These are phyloP conservation scores for Sibirionetta formosa DNA, from an alignment of 2,797 vertebrate species.

Conservation along the genomic window DNA sequence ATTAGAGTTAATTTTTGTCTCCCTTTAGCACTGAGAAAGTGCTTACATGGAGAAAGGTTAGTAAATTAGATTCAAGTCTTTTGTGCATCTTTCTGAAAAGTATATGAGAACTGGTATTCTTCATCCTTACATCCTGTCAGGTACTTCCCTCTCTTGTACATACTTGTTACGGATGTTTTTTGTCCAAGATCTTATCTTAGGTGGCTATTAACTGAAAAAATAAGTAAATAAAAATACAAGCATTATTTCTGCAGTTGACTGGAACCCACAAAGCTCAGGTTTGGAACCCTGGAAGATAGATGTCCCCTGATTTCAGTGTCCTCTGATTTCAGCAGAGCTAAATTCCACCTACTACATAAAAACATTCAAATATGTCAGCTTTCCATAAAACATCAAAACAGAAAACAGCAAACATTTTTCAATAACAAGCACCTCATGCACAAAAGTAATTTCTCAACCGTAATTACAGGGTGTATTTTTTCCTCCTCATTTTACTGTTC, in stretches of 20 bases:
- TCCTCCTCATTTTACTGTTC: not conserved
- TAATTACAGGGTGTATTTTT: not conserved
- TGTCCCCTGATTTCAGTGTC: not conserved
- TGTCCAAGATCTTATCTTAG: not conserved
- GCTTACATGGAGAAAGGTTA: not conserved
- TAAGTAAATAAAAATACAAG: not conserved
- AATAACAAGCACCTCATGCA: not conserved
- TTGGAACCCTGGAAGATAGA: not conserved
- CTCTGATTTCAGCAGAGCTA: not conserved
- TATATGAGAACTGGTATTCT: not conserved
- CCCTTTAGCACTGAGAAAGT: not conserved
- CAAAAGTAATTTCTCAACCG: not conserved
- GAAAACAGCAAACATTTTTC: not conserved
- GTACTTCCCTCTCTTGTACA: not conserved
- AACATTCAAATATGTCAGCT: not conserved
- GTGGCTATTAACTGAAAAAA: not conserved
- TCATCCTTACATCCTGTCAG: not conserved
- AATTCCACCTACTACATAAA: conserved; percentile 17
- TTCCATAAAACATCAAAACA: not conserved
- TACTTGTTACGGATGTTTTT: not conserved
- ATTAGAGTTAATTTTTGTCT: not conserved
- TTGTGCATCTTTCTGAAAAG: not conserved
- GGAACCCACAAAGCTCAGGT: not conserved
- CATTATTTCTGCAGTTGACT: not conserved
- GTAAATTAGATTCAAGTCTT: not conserved